Percentiles rank a stretch among this genome's conserved stretches.
Conservation (phyloP, 2,113 vertebrate species). For the Tragelaphus scriptus region DNA sequence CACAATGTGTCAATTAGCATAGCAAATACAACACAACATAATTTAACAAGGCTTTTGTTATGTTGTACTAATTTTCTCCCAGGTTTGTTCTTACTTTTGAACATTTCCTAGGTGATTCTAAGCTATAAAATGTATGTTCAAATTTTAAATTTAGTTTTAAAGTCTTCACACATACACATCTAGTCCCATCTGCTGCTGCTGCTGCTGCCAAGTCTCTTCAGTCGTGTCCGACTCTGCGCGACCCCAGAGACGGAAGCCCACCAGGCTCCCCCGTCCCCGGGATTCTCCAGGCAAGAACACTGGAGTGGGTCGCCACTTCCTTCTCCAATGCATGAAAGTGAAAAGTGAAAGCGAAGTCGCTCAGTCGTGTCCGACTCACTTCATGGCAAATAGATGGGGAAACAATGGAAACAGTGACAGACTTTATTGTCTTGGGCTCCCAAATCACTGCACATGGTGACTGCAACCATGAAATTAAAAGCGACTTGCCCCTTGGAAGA, state of each 20-base stretch:
- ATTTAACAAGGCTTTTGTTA: not conserved
- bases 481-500: not conserved
- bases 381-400: not conserved
- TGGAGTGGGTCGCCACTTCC: too few species aligned
- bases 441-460: not conserved
- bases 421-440: not conserved
- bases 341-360: too few species aligned
- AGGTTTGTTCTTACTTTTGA: not conserved
- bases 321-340: too few species aligned
- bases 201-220: too few species aligned
- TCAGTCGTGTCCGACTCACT: not conserved
- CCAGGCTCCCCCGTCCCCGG: too few species aligned
- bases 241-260: too few species aligned
- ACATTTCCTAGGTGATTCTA: not conserved
- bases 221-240: too few species aligned
- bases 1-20: not conserved
- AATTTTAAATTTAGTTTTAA: not conserved
- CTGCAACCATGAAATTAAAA: not conserved
- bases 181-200: not conserved
- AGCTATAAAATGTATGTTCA: not conserved
- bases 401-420: not conserved
- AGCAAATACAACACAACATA: not conserved
- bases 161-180: not conserved
- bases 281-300: too few species aligned
- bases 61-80: not conserved